These are phyloP conservation scores for Hyperoodon ampullatus DNA, from an alignment of 2,113 vertebrate genomes.

Conservation along the genomic window DNA sequence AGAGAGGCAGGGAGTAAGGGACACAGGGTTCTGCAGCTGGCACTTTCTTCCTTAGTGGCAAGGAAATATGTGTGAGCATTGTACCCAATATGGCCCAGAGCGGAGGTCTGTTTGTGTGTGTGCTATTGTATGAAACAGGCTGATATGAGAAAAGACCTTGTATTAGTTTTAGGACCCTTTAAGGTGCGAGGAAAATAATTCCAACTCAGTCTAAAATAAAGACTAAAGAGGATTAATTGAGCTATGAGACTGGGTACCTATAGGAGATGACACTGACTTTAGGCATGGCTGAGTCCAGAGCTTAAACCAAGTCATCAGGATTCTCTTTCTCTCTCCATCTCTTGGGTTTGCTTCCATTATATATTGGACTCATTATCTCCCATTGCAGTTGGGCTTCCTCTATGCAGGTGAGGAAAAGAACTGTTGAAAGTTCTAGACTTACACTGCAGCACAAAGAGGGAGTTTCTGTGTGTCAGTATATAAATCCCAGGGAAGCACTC, in stretches of 20 bases:
- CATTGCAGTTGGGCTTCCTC: neutral
- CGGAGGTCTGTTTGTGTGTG: neutral
- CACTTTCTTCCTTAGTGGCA: neutral
- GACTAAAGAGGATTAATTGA: neutral
- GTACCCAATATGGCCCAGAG: neutral
- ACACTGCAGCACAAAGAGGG: neutral
- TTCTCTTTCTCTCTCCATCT: neutral
- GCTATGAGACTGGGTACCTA: neutral
- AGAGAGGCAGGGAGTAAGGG: neutral
- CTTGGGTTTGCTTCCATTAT: neutral
- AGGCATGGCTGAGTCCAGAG: neutral
- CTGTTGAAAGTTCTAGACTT: neutral
- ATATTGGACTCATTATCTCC: neutral
- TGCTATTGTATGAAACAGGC: neutral
- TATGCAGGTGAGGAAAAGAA: neutral
- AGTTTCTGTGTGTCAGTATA: neutral
- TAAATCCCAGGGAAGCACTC: slow-evolving; percentile 14
- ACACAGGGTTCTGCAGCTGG: neutral
- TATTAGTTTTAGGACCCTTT: neutral
- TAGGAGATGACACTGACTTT: neutral
- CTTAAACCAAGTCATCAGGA: neutral
- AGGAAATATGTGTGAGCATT: neutral
- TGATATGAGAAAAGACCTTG: neutral
- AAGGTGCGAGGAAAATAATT: neutral
- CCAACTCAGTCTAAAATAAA: neutral